Conservation (phyloP, 2,888 invertebrate genomes). For the Autographa gamma region DNA sequence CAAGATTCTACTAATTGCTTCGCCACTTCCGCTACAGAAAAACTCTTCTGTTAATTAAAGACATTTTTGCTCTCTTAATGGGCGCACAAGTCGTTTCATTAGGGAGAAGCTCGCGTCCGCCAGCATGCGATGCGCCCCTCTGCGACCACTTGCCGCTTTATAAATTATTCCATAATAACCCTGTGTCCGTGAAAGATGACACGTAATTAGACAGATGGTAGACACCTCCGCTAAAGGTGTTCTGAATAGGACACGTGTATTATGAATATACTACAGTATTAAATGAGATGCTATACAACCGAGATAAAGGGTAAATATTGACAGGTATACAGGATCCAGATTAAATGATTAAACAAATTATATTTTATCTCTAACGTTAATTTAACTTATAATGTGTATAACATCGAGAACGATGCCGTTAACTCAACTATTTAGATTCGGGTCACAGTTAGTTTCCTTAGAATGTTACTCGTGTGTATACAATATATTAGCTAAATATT, state of each 20-base stretch:
- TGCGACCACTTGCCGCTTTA: slow-evolving; percentile 13
- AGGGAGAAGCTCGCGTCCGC: slow-evolving; percentile 47
- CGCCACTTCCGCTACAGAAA: slow-evolving; percentile 61
- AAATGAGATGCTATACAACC: no score
- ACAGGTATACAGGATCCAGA: background rate
- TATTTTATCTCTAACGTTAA: background rate
- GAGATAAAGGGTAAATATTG: no score
- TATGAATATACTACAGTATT: no score
- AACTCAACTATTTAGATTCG: slow-evolving; percentile 35
- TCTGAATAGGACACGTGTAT: background rate
- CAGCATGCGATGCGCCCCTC: slow-evolving; percentile 11
- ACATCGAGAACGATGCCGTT: slow-evolving; percentile 9
- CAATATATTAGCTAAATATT: slow-evolving; percentile 21
- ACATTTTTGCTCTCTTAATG: slow-evolving; percentile 69
- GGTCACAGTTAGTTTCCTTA: slow-evolving; percentile 15
- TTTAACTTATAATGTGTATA: slow-evolving; percentile 7
- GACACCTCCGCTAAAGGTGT: background rate
- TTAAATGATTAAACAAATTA: background rate
- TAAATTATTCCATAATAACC: slow-evolving; percentile 14
- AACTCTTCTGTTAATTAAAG: slow-evolving; percentile 71
- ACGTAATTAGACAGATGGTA: slow-evolving; percentile 4
- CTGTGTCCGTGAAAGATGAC: slow-evolving; percentile 1
- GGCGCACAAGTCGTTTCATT: slow-evolving; percentile 63
- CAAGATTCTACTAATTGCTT: slow-evolving; percentile 68
- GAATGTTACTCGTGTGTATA: slow-evolving; percentile 14